These are phyloP conservation scores for Hyalella azteca DNA, from an alignment of 2,888 invertebrate genomes.

Conservation along the genomic window DNA sequence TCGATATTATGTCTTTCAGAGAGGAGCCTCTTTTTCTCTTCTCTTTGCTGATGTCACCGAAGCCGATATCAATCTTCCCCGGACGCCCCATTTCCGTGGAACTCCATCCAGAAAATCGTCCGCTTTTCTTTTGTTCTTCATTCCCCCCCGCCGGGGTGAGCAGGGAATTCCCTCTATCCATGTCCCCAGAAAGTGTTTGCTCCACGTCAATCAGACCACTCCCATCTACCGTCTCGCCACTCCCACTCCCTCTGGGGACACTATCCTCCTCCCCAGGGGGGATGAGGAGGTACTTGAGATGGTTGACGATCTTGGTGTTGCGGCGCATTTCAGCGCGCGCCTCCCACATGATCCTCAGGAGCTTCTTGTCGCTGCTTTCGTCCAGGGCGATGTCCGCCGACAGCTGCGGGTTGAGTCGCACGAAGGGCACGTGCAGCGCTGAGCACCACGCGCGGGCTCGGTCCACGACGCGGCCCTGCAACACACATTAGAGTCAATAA, in stretches of 20 bases:
- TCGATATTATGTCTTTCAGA: slow-evolving; percentile 10
- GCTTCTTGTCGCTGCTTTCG: slow-evolving; percentile 78
- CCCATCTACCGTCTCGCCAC: not conserved
- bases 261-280: not conserved
- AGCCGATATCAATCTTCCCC: not conserved
- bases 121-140: not conserved
- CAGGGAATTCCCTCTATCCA: not conserved
- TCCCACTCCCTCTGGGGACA: not conserved
- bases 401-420: slow-evolving; percentile 81
- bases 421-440: slow-evolving; percentile 82
- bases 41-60: slow-evolving; percentile 20
- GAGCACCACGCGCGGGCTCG: slow-evolving; percentile 93
- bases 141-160: not conserved
- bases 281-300: slow-evolving; percentile 47
- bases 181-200: not conserved
- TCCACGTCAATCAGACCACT: no score
- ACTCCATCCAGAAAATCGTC: not conserved
- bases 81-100: slow-evolving; percentile 10
- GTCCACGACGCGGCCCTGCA: slow-evolving; percentile 89
- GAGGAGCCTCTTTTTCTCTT: slow-evolving; percentile 27
- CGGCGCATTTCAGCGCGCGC: slow-evolving; percentile 80
- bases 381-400: slow-evolving; percentile 87
- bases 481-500: no score
- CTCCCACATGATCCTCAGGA: slow-evolving; percentile 90
- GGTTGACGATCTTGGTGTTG: slow-evolving; percentile 62